Evolutionary conservation across 2,113 vertebrate species (phyloP).

Genomic region (Engystomops pustulosus): DNA sequence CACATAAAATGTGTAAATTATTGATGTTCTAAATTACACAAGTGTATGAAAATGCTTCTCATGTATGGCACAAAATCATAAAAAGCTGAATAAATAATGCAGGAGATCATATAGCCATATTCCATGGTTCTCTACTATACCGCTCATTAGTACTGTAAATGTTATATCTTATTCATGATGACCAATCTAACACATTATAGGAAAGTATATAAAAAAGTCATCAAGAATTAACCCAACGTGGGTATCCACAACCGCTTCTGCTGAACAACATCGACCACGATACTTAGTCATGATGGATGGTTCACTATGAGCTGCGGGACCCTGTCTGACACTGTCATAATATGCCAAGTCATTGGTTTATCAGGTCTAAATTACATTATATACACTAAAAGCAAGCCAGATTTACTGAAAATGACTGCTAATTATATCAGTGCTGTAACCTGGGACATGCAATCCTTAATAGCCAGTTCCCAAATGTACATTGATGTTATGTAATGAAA

Average conservation of each 20-base stretch:
- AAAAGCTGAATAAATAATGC: slow-evolving; percentile 20
- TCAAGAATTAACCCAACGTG: background rate
- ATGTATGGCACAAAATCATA: slow-evolving; percentile 29
- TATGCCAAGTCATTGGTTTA: slow-evolving; percentile 40
- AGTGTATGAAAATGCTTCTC: slow-evolving; percentile 1
- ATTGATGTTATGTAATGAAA: background rate
- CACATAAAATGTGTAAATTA: background rate
- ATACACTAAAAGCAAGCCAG: background rate
- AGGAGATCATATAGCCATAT: slow-evolving; percentile 1
- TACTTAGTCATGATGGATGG: background rate
- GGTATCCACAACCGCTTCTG: background rate
- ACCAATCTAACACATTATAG: background rate
- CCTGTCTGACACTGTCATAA: background rate
- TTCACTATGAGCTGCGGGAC: background rate
- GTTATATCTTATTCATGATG: slow-evolving; percentile 34
- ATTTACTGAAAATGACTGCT: background rate
- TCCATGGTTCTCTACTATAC: background rate
- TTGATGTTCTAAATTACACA: background rate
- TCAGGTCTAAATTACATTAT: background rate
- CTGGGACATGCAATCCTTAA: background rate
- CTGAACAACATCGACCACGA: background rate
- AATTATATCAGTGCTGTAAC: background rate
- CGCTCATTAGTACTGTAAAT: background rate
- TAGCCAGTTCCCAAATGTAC: background rate
- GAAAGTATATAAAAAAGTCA: background rate